Evolutionary conservation across 2,888 invertebrate species (phyloP).

Genomic region (Crossocerus cetratus): DNA sequence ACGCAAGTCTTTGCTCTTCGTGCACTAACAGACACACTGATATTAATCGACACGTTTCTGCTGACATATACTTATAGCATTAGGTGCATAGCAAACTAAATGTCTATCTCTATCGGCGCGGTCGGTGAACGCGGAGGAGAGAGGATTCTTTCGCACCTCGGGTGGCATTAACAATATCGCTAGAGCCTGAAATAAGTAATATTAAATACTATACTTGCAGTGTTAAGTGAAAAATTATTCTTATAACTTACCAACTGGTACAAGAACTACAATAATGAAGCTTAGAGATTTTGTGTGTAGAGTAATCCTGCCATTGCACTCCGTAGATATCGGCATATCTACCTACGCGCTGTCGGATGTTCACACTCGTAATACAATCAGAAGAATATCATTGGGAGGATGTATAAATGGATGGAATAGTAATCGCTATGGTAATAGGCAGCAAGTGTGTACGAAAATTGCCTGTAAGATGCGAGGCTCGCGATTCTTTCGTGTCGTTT

Average conservation of each 20-base stretch:
- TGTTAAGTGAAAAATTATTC: conserved; percentile 64
- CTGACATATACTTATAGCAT: conserved; percentile 38
- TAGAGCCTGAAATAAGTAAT: conserved; percentile 43
- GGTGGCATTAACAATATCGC: conserved; percentile 37
- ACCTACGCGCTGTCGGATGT: conserved; percentile 36
- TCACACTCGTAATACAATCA: conserved; percentile 35
- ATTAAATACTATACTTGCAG: conserved; percentile 47
- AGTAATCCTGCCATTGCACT: conserved; percentile 54
- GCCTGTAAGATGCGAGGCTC: too few species aligned
- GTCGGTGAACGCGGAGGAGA: conserved; percentile 36
- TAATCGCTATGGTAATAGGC: too few species aligned
- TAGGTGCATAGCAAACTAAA: conserved; percentile 47
- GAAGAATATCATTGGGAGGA: conserved; percentile 31
- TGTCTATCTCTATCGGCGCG: conserved; percentile 54
- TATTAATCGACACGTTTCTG: conserved; percentile 46
- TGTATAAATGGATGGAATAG: conserved; percentile 8
- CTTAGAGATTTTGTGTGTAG: conserved; percentile 41
- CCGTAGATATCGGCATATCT: conserved; percentile 53
- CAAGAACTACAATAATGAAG: conserved; percentile 52
- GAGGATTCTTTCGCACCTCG: conserved; percentile 37
- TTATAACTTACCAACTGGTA: conserved; percentile 62
- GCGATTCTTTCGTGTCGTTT: too few species aligned
- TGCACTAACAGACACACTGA: conserved; percentile 26
- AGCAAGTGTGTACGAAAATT: too few species aligned
- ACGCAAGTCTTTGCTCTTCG: conserved; percentile 41